phyloP scores from a whole-genome alignment of 92 coral and sea anemone genomes.

The Nematostella vectensis region DNA sequence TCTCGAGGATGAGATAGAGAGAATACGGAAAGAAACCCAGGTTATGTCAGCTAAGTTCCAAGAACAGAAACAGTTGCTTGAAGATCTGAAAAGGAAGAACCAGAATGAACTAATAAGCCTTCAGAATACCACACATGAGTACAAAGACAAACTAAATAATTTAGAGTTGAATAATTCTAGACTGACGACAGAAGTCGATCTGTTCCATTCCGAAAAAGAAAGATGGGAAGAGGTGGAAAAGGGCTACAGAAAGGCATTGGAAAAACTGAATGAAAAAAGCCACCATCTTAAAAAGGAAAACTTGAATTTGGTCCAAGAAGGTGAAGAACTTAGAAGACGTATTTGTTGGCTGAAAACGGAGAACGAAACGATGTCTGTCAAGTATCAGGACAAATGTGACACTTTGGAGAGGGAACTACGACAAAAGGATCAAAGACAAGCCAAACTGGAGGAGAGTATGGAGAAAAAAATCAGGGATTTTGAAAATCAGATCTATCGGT shows the following conservation, averaged over 20 bases:
- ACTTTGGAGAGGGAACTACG: neutral
- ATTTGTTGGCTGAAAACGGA: too few species aligned
- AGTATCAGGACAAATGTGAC: too few species aligned
- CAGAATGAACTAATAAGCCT: constrained; percentile 8
- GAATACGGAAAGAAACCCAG: constrained; percentile 24
- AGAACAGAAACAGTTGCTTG: constrained; percentile 6
- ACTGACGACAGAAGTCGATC: constrained; percentile 17
- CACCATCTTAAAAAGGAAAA: neutral
- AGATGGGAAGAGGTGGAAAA: constrained; percentile 14
- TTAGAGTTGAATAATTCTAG: constrained; percentile 23
- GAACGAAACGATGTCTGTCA: too few species aligned
- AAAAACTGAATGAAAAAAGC: constrained; percentile 5
- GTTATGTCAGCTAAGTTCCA: neutral
- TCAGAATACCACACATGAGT: constrained; percentile 8
- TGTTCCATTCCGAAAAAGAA: constrained; percentile 20
- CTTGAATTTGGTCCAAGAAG: neutral
- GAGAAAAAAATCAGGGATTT: neutral
- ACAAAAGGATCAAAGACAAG: neutral
- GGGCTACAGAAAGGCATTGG: constrained; percentile 13
- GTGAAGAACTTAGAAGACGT: too few species aligned
- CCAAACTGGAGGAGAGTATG: neutral
- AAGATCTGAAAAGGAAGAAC: constrained; percentile 4
- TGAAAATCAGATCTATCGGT: neutral
- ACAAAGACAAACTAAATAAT: constrained; percentile 12
- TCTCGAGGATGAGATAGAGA: constrained; percentile 10